These are phyloP conservation scores for Actinernus sp. DNA, from an alignment of 92 coral and sea anemone genomes.

Conservation along the genomic window DNA sequence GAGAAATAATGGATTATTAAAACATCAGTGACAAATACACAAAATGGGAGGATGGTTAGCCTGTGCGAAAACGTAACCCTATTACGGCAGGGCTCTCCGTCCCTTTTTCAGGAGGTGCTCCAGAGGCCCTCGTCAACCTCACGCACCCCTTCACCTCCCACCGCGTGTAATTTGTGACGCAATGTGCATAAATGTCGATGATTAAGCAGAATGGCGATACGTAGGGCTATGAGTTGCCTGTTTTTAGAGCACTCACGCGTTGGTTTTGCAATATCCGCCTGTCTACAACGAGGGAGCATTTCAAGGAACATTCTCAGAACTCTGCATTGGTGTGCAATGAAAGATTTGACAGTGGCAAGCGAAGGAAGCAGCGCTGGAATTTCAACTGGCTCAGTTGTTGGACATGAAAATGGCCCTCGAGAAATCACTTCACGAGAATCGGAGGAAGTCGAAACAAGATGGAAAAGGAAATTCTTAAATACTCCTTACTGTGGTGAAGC, in stretches of 20 bases:
- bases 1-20: too few species aligned
- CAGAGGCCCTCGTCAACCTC: too few species aligned
- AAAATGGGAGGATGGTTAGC: too few species aligned
- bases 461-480: conserved; percentile 83
- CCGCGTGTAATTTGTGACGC: too few species aligned
- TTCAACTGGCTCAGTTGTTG: neutral
- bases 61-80: too few species aligned
- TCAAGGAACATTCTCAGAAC: conserved; percentile 7
- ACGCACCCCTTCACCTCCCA: too few species aligned
- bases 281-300: neutral
- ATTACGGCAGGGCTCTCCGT: too few species aligned
- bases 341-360: neutral
- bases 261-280: neutral
- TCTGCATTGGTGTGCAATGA: conserved; percentile 10
- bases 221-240: conserved; percentile 7
- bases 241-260: conserved; percentile 6
- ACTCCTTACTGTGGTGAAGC: conserved; percentile 86
- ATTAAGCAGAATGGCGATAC: neutral
- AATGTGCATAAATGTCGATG: too few species aligned
- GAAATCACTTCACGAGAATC: conserved; percentile 28
- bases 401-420: neutral
- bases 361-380: neutral
- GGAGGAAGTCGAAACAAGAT: conserved; percentile 74
- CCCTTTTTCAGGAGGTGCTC: too few species aligned
- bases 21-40: too few species aligned